These are phyloP conservation scores for Simalia tracyae DNA, from an alignment of 2,797 vertebrate genomes.

Conservation along the genomic window DNA sequence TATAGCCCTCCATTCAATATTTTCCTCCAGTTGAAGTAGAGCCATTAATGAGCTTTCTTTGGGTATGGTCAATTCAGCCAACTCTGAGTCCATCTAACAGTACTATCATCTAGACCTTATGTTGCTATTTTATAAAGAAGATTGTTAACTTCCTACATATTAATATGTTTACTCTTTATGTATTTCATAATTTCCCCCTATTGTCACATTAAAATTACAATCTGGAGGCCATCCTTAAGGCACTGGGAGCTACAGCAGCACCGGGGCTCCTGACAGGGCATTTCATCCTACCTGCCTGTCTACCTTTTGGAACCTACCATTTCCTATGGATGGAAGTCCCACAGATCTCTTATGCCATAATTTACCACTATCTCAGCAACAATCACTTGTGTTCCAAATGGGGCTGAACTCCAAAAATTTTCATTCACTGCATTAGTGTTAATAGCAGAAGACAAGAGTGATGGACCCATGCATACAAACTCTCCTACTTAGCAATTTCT, in stretches of 20 bases:
- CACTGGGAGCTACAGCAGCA: background rate
- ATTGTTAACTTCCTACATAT: background rate
- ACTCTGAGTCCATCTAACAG: background rate
- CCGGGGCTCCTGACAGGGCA: background rate
- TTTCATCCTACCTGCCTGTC: background rate
- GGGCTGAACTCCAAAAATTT: background rate
- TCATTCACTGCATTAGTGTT: background rate
- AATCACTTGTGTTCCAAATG: background rate
- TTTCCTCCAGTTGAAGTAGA: background rate
- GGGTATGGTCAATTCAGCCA: background rate
- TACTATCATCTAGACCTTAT: background rate
- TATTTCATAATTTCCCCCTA: background rate
- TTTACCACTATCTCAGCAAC: background rate
- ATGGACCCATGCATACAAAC: background rate
- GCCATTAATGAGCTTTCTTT: background rate
- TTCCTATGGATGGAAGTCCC: conserved; percentile 12
- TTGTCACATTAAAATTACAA: background rate
- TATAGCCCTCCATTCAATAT: background rate
- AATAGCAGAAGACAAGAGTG: background rate
- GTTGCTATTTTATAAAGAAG: background rate
- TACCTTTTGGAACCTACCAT: background rate
- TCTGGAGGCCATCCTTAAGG: background rate
- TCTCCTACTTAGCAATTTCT: background rate
- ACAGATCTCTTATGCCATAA: background rate
- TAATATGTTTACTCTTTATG: background rate